Conservation (phyloP, 2,797 vertebrate species). For the Apogon talboti region DNA sequence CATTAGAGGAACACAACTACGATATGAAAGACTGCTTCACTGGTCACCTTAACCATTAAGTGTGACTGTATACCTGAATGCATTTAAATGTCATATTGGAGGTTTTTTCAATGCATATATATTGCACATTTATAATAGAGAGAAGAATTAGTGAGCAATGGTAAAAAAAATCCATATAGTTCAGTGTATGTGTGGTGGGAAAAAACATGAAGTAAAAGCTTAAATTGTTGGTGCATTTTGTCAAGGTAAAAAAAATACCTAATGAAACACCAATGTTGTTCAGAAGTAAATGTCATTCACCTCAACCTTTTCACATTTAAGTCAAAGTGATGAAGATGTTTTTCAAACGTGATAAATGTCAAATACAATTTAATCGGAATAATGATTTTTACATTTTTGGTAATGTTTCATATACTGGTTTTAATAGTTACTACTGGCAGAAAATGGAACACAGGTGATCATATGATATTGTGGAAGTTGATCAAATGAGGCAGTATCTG, state of each 20-base stretch:
- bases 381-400: neutral
- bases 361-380: neutral
- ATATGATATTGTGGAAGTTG: neutral
- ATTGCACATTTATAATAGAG: no score
- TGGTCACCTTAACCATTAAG: neutral
- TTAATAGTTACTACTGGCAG: neutral
- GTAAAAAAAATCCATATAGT: no score
- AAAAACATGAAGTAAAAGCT: neutral
- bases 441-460: neutral
- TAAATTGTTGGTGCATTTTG: neutral
- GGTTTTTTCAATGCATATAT: neutral
- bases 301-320: conserved; percentile 1
- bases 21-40: neutral
- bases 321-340: neutral
- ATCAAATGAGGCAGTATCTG: conserved; percentile 2
- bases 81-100: conserved; percentile 1
- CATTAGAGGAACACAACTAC: neutral
- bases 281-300: neutral
- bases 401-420: neutral
- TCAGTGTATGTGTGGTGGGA: neutral
- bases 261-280: neutral
- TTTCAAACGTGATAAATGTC: no score
- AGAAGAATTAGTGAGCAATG: no score
- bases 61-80: neutral
- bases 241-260: neutral